Percentiles rank a stretch among this genome's conserved stretches.
Evolutionary conservation across 2,797 vertebrate genomes (phyloP).

Genomic region (Pteropus rufus): DNA sequence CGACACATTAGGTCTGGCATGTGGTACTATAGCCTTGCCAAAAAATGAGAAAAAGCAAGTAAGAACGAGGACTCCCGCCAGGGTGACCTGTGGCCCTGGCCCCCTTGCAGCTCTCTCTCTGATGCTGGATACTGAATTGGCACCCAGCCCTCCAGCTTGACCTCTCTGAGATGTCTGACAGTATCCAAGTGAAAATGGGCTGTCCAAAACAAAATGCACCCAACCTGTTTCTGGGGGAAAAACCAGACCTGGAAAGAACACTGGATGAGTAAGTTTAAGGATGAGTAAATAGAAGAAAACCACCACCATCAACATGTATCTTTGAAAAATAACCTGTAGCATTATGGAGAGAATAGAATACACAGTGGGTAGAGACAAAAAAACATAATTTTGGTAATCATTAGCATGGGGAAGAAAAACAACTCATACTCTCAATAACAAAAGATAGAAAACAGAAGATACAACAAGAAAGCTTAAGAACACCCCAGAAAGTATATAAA

Average conservation of each 20-base stretch:
- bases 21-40: conserved; percentile 51
- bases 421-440: not conserved
- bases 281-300: conserved; percentile 38
- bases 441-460: not conserved
- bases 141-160: conserved; percentile 9
- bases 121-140: conserved; percentile 51
- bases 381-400: not conserved
- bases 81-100: conserved; percentile 16
- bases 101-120: not conserved
- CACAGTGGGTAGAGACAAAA: not conserved
- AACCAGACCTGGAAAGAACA: conserved; percentile 2
- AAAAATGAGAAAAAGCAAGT: conserved; percentile 50
- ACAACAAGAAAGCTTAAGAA: not conserved
- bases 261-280: not conserved
- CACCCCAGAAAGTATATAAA: not conserved
- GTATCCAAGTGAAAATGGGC: conserved; percentile 43
- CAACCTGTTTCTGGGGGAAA: conserved; percentile 30
- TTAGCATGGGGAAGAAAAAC: not conserved
- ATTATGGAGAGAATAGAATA: not conserved
- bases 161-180: conserved; percentile 41
- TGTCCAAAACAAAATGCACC: conserved; percentile 27
- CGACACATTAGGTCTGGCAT: conserved; percentile 53
- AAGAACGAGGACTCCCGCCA: conserved; percentile 47
- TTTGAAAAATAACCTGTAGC: conserved; percentile 43
- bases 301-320: not conserved